These are phyloP conservation scores for Alauda arvensis DNA, from an alignment of 2,797 vertebrate genomes.

Conservation along the genomic window DNA sequence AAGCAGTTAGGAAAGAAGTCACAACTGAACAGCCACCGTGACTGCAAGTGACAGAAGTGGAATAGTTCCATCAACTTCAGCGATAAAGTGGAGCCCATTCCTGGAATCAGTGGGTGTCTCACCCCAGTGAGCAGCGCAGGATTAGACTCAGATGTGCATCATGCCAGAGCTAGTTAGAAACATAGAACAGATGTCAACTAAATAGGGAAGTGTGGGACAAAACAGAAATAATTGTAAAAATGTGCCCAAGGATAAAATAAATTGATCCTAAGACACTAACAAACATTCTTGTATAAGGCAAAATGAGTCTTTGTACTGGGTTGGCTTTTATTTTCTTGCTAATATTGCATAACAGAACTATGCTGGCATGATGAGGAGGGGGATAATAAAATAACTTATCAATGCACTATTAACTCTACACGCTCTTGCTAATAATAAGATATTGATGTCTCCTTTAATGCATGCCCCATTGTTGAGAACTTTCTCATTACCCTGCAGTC, in stretches of 20 bases:
- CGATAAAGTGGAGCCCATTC: slow-evolving; percentile 22
- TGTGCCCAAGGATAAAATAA: slow-evolving; percentile 63
- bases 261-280: slow-evolving; percentile 59
- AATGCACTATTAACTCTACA: slow-evolving; percentile 72
- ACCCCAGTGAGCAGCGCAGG: slow-evolving; percentile 2
- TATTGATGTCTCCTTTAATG: slow-evolving; percentile 82
- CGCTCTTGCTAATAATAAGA: slow-evolving; percentile 80
- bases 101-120: slow-evolving; percentile 32
- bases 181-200: slow-evolving; percentile 61
- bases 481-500: slow-evolving; percentile 79
- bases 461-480: slow-evolving; percentile 72
- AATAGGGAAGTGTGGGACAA: slow-evolving; percentile 52
- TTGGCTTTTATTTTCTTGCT: slow-evolving; percentile 70
- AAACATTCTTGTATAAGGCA: slow-evolving; percentile 44
- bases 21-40: not conserved
- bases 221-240: slow-evolving; percentile 58
- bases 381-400: slow-evolving; percentile 75
- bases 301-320: slow-evolving; percentile 61
- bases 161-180: not conserved
- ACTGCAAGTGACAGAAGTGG: slow-evolving; percentile 32
- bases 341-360: slow-evolving; percentile 65
- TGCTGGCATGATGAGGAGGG: slow-evolving; percentile 46
- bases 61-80: slow-evolving; percentile 31
- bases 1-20: slow-evolving; percentile 8
- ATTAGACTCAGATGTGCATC: slow-evolving; percentile 20